Base-by-base conservation (phyloP, 1,140 invertebrate species). In the Neodiprion lecontei region DNA sequence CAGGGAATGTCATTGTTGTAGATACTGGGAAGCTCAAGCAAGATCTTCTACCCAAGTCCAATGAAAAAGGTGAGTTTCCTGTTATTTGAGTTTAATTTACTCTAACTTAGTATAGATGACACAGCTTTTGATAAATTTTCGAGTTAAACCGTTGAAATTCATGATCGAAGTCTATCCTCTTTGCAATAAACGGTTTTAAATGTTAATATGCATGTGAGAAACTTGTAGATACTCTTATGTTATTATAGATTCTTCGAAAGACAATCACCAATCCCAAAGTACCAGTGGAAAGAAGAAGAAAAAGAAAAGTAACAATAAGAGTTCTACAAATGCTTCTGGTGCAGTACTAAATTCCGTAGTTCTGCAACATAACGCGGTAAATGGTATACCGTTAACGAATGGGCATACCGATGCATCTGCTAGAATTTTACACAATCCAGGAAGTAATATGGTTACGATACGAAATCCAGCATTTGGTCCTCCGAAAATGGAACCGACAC, bases 361-460 rank as follows among this genome's bases (percentile, higher is more conserved):
- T 14, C 5, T 17, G 11, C 53, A 61, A 17, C 5, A 61, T 61
- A 61, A 61, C 9, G n/a, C 48, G 70, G 70, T 8, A 49, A 76
- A 67, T 47, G 28, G 23, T 48, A 74, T 74, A 1, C 76, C 69
- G 70, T 48, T 28, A 11, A 72, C 47, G 3, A 76, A 47, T 67
- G 67, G 48, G 28, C 40, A 72, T 1, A 49, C 48, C 11, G 83
- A 85, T 11, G 84, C 86, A 4, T 78, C 84, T 0, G 87, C 87
- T 7, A 81, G 83, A 40, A 88, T 88, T 70, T 72, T 87, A 49
- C 87, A 88, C 69, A 88, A 88, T 74, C 87, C 87, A 0, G 76
- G 86, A n/a, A 88, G 91, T 5, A 93, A 93, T 75, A 94, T 94
- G 90, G 92, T 95, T 21, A 95, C 93, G 0, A 90, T 95, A 28